Base-by-base conservation (phyloP, 2,888 invertebrate species). In the Tipula lateralis region DNA sequence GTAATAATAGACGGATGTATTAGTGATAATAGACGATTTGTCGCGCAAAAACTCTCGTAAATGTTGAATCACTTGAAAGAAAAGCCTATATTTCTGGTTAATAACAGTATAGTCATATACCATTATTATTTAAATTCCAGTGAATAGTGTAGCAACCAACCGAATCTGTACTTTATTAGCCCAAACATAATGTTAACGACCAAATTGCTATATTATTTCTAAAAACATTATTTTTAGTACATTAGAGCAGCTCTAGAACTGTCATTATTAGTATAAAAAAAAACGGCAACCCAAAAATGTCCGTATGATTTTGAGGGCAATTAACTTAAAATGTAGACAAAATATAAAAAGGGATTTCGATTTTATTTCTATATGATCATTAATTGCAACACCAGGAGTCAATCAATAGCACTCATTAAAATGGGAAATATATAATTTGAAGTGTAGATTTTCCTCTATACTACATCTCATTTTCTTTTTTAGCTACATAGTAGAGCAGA, bases 321-420 rank as follows among this genome's bases (percentile, higher is more conserved):
- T 66, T 66, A 66, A 66, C 44, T 44, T 44, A 16, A 44, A 66
- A 66, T 24, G 24, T 66, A 24, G 6, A 66, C 5, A 19, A 66
- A 66, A 24, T 66, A 9, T 16, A 50, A 19, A 50, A 66, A 66
- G 24, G 66, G 66, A 66, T 66, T 24, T 66, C 19, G 9, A 66
- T 66, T 66, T 66, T 66, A 50, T 66, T 9, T 66, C 24, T 66
- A 3, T 24, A 4, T 16, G 66, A 66, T 66, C 66, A 66, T 66
- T 66, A 66, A 24, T 66, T 66, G 66, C 66, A 66, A 66, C 66
- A 66, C 66, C 66, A 66, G 66, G 66, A 66, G 66, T 66, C 66
- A 66, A 66, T 66, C 66, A 66, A 66, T 24, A 66, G 66, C 66
- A 66, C 66, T 66, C 66, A 66, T 66, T 66, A 66, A 66, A 66